phyloP scores from a whole-genome alignment of 2,888 invertebrate species.

The Choreutis nemorana region DNA sequence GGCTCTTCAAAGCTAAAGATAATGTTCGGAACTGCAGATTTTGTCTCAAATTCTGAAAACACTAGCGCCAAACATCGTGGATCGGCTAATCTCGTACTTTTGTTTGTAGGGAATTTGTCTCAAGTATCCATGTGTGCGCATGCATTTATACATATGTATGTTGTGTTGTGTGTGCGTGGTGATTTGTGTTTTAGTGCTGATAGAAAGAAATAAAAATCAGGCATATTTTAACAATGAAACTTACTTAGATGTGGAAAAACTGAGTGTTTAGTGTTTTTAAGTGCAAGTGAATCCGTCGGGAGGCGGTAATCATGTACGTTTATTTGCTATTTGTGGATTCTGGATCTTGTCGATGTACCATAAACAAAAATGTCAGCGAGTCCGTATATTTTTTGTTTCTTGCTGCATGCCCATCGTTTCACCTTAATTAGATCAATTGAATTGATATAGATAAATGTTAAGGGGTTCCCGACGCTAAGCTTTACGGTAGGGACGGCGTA shows the following conservation, averaged over 20 bases:
- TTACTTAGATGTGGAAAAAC: slow-evolving; percentile 59
- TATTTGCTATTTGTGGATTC: slow-evolving; percentile 64
- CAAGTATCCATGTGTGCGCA: slow-evolving; percentile 31
- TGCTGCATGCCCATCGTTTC: slow-evolving; percentile 57
- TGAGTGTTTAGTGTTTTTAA: slow-evolving; percentile 58
- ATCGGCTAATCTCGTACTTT: slow-evolving; percentile 12
- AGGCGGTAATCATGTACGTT: slow-evolving; percentile 66
- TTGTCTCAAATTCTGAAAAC: no score
- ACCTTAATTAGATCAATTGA: slow-evolving; percentile 63
- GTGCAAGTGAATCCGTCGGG: slow-evolving; percentile 62
- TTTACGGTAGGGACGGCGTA: slow-evolving; percentile 31
- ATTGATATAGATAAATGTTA: slow-evolving; percentile 57
- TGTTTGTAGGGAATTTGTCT: slow-evolving; percentile 13
- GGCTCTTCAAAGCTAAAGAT: no score
- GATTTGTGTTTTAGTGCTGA: slow-evolving; percentile 66
- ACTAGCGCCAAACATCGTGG: slow-evolving; percentile 13
- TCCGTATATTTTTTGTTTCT: slow-evolving; percentile 67
- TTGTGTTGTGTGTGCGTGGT: slow-evolving; percentile 68
- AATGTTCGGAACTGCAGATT: no score
- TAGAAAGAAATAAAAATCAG: slow-evolving; percentile 63
- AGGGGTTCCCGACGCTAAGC: slow-evolving; percentile 45
- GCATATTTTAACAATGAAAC: slow-evolving; percentile 56
- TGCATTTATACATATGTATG: no score
- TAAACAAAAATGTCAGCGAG: slow-evolving; percentile 69
- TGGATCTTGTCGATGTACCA: slow-evolving; percentile 64